Conservation (phyloP, 2,888 invertebrate species). For the Rhopalosiphum nymphaeae region DNA sequence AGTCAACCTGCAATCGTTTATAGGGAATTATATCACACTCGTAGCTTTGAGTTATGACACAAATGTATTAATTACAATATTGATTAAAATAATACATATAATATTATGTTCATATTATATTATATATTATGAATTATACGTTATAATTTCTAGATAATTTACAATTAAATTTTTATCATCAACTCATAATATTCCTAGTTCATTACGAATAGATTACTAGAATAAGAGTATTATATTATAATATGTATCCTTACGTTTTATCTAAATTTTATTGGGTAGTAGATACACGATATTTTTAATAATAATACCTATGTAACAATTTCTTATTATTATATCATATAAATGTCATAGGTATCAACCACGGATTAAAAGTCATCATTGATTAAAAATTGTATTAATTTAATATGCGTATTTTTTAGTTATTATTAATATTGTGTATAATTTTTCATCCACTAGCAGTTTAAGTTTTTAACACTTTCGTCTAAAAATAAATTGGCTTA, state of each 20-base stretch:
- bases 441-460: background rate
- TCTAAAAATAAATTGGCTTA: slow-evolving; percentile 58
- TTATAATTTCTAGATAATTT: background rate
- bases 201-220: background rate
- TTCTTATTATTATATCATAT: background rate
- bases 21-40: background rate
- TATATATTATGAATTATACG: background rate
- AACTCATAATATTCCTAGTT: background rate
- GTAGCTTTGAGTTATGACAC: background rate
- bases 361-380: background rate
- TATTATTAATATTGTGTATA: slow-evolving; percentile 10
- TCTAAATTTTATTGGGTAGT: background rate
- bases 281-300: background rate
- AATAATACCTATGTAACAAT: background rate
- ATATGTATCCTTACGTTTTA: background rate
- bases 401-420: background rate
- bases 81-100: background rate
- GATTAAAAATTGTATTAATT: background rate
- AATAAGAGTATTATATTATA: too few relatives aligned
- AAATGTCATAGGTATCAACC: background rate
- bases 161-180: background rate
- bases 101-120: background rate
- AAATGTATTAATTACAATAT: background rate
- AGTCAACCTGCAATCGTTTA: background rate
- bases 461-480: background rate